Evolutionary conservation across 2,113 vertebrate species (phyloP).

Genomic region (Lates calcarifer): DNA sequence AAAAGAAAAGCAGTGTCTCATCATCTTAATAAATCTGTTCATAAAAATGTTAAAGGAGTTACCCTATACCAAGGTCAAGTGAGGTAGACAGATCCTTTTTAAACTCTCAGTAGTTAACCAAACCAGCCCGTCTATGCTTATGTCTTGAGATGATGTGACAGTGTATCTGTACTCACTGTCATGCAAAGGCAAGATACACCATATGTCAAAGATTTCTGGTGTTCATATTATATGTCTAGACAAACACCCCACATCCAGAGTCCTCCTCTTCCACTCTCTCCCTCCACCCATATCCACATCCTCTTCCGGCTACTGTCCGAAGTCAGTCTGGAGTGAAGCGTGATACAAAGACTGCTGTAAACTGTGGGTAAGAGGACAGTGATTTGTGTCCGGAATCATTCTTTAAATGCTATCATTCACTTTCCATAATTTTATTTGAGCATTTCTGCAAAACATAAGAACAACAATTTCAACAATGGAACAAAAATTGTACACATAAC

Average conservation of each 20-base stretch:
- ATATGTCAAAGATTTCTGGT: slow-evolving; percentile 26
- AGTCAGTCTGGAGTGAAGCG: slow-evolving; percentile 25
- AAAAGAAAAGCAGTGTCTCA: slow-evolving; percentile 21
- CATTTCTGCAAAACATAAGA: neutral
- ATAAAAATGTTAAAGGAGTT: neutral
- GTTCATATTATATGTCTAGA: slow-evolving; percentile 54
- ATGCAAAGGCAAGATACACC: slow-evolving; percentile 13
- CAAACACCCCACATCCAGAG: slow-evolving; percentile 36
- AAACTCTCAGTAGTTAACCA: slow-evolving; percentile 12
- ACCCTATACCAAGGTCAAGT: neutral
- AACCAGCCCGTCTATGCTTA: neutral
- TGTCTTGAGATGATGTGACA: slow-evolving; percentile 14
- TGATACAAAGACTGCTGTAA: slow-evolving; percentile 24
- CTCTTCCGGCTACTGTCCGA: slow-evolving; percentile 52
- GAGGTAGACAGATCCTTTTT: slow-evolving; percentile 10
- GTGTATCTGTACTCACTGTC: slow-evolving; percentile 12
- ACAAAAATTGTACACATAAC: neutral
- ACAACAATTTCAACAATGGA: neutral
- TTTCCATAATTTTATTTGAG: neutral
- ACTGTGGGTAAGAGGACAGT: slow-evolving; percentile 6
- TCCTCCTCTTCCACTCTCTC: slow-evolving; percentile 22
- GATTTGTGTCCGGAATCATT: neutral
- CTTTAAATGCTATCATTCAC: neutral
- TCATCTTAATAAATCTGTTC: slow-evolving; percentile 13
- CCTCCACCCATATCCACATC: slow-evolving; percentile 70